Base-by-base conservation (phyloP, 2,888 invertebrate genomes). In the Exephanes ischioxanthus region DNA sequence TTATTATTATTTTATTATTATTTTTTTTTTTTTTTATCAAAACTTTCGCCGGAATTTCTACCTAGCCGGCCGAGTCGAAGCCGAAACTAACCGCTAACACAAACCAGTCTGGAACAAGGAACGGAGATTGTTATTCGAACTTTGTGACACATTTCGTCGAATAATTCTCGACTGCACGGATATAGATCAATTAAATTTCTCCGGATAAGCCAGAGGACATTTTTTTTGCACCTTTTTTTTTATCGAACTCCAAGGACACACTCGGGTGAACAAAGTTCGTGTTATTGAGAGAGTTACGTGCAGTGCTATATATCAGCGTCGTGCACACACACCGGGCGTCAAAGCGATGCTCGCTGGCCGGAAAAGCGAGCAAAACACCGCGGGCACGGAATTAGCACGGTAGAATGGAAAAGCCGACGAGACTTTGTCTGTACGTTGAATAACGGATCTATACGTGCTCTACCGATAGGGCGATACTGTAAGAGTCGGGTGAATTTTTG, bases 341-440 rank as follows among this genome's bases (percentile, higher is more conserved):
- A 91, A 91, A 91, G 91, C 90, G 90, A 91, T 91, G 89, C 88
- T 88, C 90, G 89, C 84, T 90, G 88, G 89, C 90, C 87, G 90
- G 91, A 91, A 91, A 89, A 91, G 88, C 89, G 91, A 91, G 88
- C 91, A 91, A 45, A 89, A 58, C 75, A 63, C 33, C 75, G 63
- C 66, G 75, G 75, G 4, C 30, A 51, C 63, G 75, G 88, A 88
- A 91, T 91, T 90, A 90, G 87, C 88, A 89, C 91, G 90, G 87
- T 83, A 88, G 88, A 87, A 88, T 89, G 89, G 88, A 89, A 85
- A 76, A 84, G 83, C 61, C 67, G 73, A 58, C 79, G 83, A 48
- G 37, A 61, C 51, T 53, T 11, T 66, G 58, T 19, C 22, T 45
- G 16, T 55, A 51, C 22, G 22, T 48, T 37, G 55, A 26, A 22